Base-by-base conservation (phyloP, 2,113 vertebrate species). In the Cervus canadensis region DNA sequence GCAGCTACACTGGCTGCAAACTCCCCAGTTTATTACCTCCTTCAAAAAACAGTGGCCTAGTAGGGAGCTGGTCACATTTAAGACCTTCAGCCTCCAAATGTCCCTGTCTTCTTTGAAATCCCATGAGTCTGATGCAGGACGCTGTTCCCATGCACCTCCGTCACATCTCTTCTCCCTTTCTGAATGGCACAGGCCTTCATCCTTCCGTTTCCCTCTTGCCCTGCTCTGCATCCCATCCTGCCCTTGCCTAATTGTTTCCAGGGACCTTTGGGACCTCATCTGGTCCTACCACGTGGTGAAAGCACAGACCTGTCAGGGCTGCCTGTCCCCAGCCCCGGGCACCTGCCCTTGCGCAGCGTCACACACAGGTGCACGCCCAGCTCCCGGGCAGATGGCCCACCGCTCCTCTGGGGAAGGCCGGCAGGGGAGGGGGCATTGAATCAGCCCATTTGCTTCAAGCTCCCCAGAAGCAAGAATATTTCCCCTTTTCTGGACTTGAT, bases 141-240 rank as follows among this genome's bases (percentile, higher is more conserved):
- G 0, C 52, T 19, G 74, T n/a, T 15, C 25, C n/a, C 28, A 30
- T 0, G 2, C 0, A 3, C 33, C 4, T 54, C 30, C 25, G 1
- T 4, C 0, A 0, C 0, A 0, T 23, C 30, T n/a, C 26, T 40
- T 36, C 25, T 43, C 16, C 54, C 79, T 13, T 15, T 60, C 87
- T 2, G 6, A 36, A 50, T 0, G 5, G 62, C 4, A 30, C 5
- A 5, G 52, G 40, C 3, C 52, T 57, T 13, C 9, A 6, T 7
- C 74, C 36, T 33, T 21, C 1, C 2, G 0, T 15, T 15, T 19
- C 15, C 48, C 40, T 48, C 54, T 45, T 9, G 9, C 25, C 25
- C 23, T 14, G 6, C 52, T 50, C 54, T 23, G 54, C 15, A 4
- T 23, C 85, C 48, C 43, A 10, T 36, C 56, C 52, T 19, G 54